Base-by-base conservation (phyloP, 2,797 vertebrate genomes). In the Sandelia bainsii region DNA sequence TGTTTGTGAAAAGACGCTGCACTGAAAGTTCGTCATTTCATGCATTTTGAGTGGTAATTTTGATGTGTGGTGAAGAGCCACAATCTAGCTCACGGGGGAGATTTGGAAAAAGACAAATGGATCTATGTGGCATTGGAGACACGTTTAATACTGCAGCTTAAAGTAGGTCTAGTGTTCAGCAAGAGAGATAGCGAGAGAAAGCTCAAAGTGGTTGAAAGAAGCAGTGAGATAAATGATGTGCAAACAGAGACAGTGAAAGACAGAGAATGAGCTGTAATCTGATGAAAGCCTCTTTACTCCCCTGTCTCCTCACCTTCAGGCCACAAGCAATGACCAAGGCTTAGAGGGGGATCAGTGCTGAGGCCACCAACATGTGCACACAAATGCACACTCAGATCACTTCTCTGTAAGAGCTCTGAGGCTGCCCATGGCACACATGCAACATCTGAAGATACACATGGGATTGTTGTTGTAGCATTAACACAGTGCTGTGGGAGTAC, bases 251-350 rank as follows among this genome's bases (percentile, higher is more conserved):
- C 14, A 13, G 61, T 60, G 87, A 87, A 84, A 83, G 85, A 87
- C 78, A 75, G 83, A 76, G 83, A 91, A 79, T 80, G 84, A 88
- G 87, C 83, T 68, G 79, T 93, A 92, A 93, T 92, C 91, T 92
- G 88, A 90, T 90, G 85, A 90, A 93, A 93, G 90, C 91, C 87
- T 92, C 90, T 93, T 92, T 91, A 82, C 88, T 88, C 62, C 77
- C 50, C 57, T 78, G 85, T 87, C 83, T 80, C 74, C 67, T 92
- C 90, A 91, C 90, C 89, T 92, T 87, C 86, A 88, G 85, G 77
- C 81, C 81, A 67, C 80, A 62, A 81, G 86, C 83, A 80, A 62
- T 71, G 85, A 75, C 88, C 75, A 74, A 48, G 77, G 86, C 87
- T 93, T 90, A 91, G 76, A 69, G 52, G 69, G 52, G 84, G 87